Evolutionary conservation across 2,888 invertebrate species (phyloP).

Genomic region (Morpho achilles): DNA sequence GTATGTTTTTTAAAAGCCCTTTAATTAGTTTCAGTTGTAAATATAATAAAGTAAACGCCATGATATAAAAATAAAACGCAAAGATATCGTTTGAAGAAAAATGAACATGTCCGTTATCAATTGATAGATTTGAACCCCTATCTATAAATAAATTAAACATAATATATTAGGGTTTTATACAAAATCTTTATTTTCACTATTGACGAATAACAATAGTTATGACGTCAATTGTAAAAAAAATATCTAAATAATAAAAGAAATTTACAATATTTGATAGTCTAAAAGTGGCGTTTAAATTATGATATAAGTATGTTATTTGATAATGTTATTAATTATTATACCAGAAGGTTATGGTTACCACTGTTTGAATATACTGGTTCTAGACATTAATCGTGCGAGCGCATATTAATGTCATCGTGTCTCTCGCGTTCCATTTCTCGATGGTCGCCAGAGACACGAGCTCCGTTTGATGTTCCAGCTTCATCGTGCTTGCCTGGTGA

Average conservation of each 20-base stretch:
- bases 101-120: too few species aligned
- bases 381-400: conserved; percentile 52
- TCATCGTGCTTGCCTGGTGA: conserved; percentile 62
- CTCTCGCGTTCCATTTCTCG: conserved; percentile 66
- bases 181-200: conserved; percentile 63
- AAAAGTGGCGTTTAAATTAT: conserved; percentile 40
- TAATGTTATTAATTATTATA: background rate
- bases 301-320: too few species aligned
- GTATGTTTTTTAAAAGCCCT: too few species aligned
- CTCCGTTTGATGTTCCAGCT: conserved; percentile 64
- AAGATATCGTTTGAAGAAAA: background rate
- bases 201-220: conserved; percentile 69
- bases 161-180: conserved; percentile 2
- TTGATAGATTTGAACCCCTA: too few species aligned
- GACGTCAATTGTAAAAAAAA: conserved; percentile 65
- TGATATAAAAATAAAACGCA: background rate
- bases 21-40: too few species aligned
- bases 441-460: conserved; percentile 70
- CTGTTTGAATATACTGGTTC: background rate
- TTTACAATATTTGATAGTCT: conserved; percentile 58
- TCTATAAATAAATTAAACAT: background rate
- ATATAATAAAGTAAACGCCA: too few species aligned
- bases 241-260: conserved; percentile 56
- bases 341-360: conserved; percentile 1
- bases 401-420: conserved; percentile 69